phyloP scores from a whole-genome alignment of 2,888 invertebrate species.

The Matsumyia berberina region DNA sequence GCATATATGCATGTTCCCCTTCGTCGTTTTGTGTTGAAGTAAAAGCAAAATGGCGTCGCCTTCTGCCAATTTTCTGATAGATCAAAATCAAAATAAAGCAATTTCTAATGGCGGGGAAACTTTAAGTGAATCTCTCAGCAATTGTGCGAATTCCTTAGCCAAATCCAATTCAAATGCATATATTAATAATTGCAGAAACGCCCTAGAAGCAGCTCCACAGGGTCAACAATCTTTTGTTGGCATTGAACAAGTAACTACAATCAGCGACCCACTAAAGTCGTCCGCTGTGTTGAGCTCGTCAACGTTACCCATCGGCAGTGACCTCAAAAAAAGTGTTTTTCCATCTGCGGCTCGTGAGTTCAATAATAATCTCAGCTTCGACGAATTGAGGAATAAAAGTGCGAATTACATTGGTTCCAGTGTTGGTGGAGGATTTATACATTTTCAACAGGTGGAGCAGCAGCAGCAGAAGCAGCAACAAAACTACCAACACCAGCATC shows the following conservation, averaged over 20 bases:
- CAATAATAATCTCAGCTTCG: conserved; percentile 63
- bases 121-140: conserved; percentile 78
- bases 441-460: conserved; percentile 72
- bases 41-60: conserved; percentile 82
- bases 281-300: conserved; percentile 37
- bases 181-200: conserved; percentile 74
- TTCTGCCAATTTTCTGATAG: conserved; percentile 84
- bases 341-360: conserved; percentile 47
- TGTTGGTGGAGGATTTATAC: conserved; percentile 36
- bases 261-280: conserved; percentile 69
- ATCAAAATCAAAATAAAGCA: conserved; percentile 84
- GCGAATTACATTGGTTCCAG: conserved; percentile 18
- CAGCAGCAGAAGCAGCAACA: conserved; percentile 23
- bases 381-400: conserved; percentile 44
- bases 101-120: conserved; percentile 80
- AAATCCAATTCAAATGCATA: conserved; percentile 69
- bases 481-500: conserved; percentile 22
- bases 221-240: conserved; percentile 68
- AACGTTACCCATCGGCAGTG: conserved; percentile 50
- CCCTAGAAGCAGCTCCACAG: conserved; percentile 58
- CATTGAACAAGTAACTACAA: conserved; percentile 71
- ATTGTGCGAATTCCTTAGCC: conserved; percentile 74
- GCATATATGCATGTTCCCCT: conserved; percentile 60
- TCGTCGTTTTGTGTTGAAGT: conserved; percentile 67
- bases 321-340: conserved; percentile 65